Base-by-base conservation (phyloP, 2,113 vertebrate species). In the Aegotheles bennettii region DNA sequence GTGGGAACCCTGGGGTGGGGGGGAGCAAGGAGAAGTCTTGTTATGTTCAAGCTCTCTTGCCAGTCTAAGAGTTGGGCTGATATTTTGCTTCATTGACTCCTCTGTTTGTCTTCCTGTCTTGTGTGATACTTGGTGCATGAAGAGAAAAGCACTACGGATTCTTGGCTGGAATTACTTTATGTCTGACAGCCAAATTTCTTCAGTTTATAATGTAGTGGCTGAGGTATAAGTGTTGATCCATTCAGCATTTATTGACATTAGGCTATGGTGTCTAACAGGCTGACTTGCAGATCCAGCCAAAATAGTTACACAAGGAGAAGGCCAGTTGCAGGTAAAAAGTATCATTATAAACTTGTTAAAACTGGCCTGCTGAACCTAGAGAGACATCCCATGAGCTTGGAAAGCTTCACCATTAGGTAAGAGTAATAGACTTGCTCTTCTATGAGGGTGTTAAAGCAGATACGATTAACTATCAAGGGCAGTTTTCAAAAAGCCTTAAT, bases 311-410 rank as follows among this genome's bases (percentile, higher is more conserved):
- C 67, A 68, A 71, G 31, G 35, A 87, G 38, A 84, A 94, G 81
- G 93, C 96, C 91, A 93, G 21, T 50, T 83, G 42, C 50, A 90
- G 93, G 84, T 88, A 69, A 91, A 91, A 50, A 69, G 5, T 17
- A 50, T 63, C 9, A 26, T 71, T 93, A 63, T 38, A 74, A 67
- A 74, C 42, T 45, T 84, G 40, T 70, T 90, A 74, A 85, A 88
- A 75, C n/a, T 77, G 64, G 20, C 20, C 51, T 59, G 42, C 26
- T 84, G 47, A 74, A 33, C 35, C 35, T 36, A 61, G 59, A 75
- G 63, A 78, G 9, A 80, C 69, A 16, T 28, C 9, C 15, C 15
- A 25, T 54, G 71, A 77, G n/a, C 47, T 65, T 50, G 48, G 45
- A 83, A 82, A 80, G 9, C 35, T 82, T 59, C 18, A 50, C 43